Evolutionary conservation across 2,888 invertebrate genomes (phyloP), one percentile per base, ranked within the genome.

Genomic region (Micropterix aruncella): DNA sequence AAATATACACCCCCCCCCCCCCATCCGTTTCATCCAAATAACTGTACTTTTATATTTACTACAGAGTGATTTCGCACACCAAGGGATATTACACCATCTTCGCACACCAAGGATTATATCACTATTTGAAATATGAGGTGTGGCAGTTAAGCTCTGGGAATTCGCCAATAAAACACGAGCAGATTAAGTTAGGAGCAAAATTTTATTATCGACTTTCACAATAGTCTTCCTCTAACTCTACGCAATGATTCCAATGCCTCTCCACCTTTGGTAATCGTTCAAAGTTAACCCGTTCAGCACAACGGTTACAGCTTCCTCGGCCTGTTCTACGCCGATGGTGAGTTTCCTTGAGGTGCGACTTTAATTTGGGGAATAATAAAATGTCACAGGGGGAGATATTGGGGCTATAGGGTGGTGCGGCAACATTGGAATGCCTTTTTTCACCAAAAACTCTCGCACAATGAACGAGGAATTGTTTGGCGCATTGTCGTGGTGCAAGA

Each of bases 221-320:
- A n/a, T n/a, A n/a, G n/a, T n/a, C n/a, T n/a, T n/a, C n/a, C n/a
- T n/a, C n/a, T n/a, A n/a, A n/a, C n/a, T n/a, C n/a, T 40, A 40
- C 44, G n/a, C 40, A 18, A 19, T 19, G 38, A 45, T 44, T 44
- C 42, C 42, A 44, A 38, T 42, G 43, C 38, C 37, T 27, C 36
- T 45, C 44, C 43, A 45, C 37, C 18, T 36, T 44, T 44, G 43
- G 45, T 44, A 44, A 45, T 44, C 37, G 37, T 45, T 38, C 43
- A 17, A 44, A 45, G 37, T 45, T 45, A 36, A 42, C 45, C 45
- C 38, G 43, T 45, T 45, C 45, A 45, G 45, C 45, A 42, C 37
- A 41, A 17, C 38, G 44, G 45, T 45, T 38, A 45, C 43, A 45
- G 43, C 37, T 43, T 44, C 19, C 15, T 45, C 42, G 45, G 41